Percentiles rank a stretch among this genome's conserved stretches.
Evolutionary conservation across 2,797 vertebrate genomes (phyloP).

Genomic region (Hozukius guyotensis): DNA sequence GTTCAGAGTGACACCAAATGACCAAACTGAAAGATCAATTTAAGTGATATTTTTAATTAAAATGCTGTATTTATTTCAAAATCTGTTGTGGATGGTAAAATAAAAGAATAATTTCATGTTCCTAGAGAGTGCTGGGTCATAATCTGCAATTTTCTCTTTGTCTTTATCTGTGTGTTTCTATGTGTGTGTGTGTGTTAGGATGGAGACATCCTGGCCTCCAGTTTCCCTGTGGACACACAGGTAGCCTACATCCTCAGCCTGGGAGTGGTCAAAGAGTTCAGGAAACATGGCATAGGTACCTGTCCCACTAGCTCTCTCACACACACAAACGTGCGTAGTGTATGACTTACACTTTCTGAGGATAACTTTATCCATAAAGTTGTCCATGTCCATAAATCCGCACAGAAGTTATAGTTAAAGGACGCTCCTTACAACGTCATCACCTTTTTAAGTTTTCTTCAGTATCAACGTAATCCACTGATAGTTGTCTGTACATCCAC

Average conservation of each 20-base stretch:
- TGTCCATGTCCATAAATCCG: not conserved
- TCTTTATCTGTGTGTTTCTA: not conserved
- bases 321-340: not conserved
- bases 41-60: not conserved
- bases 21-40: not conserved
- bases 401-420: not conserved
- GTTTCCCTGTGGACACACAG: constrained; percentile 96
- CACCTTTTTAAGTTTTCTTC: not conserved
- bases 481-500: not conserved
- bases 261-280: constrained; percentile 98
- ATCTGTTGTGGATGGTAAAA: not conserved
- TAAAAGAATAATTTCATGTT: not conserved
- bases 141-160: not conserved
- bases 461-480: not conserved
- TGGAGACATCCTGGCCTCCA: constrained; percentile 98
- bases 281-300: constrained; percentile 97
- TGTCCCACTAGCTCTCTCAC: not conserved
- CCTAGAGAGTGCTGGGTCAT: not conserved
- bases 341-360: not conserved
- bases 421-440: too few species aligned
- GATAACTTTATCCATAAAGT: not conserved
- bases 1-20: not conserved
- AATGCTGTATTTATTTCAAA: not conserved
- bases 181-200: constrained; percentile 82
- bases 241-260: constrained; percentile 98